phyloP scores from a whole-genome alignment of 2,113 vertebrate species.

The Paramisgurnus dabryanus region DNA sequence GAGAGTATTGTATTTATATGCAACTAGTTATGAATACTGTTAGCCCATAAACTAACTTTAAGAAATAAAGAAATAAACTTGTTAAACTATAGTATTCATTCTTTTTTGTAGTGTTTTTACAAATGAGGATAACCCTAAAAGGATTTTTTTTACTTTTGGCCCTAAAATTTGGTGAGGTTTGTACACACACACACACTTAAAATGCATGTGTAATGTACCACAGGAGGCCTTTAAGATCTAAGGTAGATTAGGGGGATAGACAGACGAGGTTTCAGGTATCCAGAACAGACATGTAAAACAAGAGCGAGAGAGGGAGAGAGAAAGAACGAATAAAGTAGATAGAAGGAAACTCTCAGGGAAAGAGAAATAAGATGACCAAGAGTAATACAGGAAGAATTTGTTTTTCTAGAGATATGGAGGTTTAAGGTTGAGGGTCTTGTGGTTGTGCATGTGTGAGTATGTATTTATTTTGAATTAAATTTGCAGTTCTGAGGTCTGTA shows the following conservation, averaged over 20 bases:
- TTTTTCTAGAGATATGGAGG: neutral
- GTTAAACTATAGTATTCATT: too few species aligned
- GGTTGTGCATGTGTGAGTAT: constrained; percentile 8
- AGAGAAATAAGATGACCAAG: neutral
- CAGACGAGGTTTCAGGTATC: constrained; percentile 9
- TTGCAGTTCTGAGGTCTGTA: constrained; percentile 26
- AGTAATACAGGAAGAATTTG: neutral
- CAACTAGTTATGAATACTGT: too few species aligned
- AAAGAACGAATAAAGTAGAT: neutral
- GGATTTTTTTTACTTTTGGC: too few species aligned
- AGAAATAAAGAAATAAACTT: too few species aligned
- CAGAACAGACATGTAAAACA: neutral
- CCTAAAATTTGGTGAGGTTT: too few species aligned
- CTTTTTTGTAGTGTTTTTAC: too few species aligned
- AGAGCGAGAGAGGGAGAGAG: constrained; percentile 12
- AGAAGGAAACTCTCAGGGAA: neutral
- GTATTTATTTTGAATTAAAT: neutral
- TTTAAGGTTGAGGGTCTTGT: neutral
- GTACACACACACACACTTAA: too few species aligned
- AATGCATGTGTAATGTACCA: too few species aligned
- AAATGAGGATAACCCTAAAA: too few species aligned
- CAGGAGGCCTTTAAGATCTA: neutral
- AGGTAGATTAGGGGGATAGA: neutral
- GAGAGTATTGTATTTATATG: too few species aligned
- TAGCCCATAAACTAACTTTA: too few species aligned